Base-by-base conservation (phyloP, 2,113 vertebrate genomes). In the Zootoca vivipara region DNA sequence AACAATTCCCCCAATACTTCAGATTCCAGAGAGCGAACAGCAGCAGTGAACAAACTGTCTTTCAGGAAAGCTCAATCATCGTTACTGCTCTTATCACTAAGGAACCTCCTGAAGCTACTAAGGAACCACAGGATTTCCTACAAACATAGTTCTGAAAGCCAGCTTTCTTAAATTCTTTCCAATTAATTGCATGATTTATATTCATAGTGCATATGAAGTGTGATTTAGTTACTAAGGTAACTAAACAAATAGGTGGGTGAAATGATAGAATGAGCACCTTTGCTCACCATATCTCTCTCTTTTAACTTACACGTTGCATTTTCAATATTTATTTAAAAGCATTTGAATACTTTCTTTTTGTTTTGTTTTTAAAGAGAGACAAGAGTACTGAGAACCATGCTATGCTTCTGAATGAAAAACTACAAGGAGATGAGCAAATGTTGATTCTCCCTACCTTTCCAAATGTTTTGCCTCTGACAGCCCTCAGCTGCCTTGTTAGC, bases 141-240 rank as follows among this genome's bases (percentile, higher is more conserved):
- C 1, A 5, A 12, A 81, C 28, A 26, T 13, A 24, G 10, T 74
- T 42, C 62, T 56, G 79, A 65, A 82, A 82, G 26, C 35, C 38
- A 75, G n/a, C 56, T 58, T 64, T 91, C 80, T 85, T 88, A 92
- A 95, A 94, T 94, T 92, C 92, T 80, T 95, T 92, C 81, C 85
- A 92, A 92, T 95, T 96, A 96, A 96, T 93, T 90, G 89, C 87
- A 86, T 92, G 88, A 92, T 95, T 95, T 94, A 87, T 94, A 93
- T 95, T 95, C 94, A 83, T 88, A 65, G 81, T 91, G 93, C 92
- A 91, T 91, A 70, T 85, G 52, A 95, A 92, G 22, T 20, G 64
- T 91, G 90, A 93, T 93, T 90, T 90, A 94, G 90, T 93, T 94
- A 92, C 70, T 18, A 58, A 33, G 85, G 77, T 95, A 94, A 94